These are phyloP conservation scores for Cheirogaleus major DNA, from an alignment of 2,797 vertebrate genomes.

Conservation along the genomic window DNA sequence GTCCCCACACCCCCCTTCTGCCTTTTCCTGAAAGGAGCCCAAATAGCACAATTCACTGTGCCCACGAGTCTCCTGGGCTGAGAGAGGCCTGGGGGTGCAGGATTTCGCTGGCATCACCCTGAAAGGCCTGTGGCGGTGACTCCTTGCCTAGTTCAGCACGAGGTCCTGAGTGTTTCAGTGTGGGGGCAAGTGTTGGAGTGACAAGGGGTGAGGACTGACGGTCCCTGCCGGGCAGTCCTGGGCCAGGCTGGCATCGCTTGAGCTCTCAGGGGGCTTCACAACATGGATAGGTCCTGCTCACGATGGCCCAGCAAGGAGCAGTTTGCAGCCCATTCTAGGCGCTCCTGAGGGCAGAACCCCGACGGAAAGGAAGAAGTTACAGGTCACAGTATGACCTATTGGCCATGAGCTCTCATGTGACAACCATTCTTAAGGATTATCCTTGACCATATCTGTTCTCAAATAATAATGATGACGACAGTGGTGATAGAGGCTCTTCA, in stretches of 20 bases:
- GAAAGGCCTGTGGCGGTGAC: not conserved
- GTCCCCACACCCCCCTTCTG: accelerated
- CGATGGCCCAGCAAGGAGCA: not conserved
- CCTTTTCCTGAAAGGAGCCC: not conserved
- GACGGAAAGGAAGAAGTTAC: too few species aligned
- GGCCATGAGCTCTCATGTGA: not conserved
- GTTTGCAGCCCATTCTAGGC: not conserved
- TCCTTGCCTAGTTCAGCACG: not conserved
- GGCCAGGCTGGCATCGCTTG: accelerated
- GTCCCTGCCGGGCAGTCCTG: not conserved
- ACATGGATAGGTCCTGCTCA: not conserved
- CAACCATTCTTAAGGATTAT: not conserved
- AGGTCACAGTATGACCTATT: not conserved
- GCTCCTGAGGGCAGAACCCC: not conserved
- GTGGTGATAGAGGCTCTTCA: not conserved
- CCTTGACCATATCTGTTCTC: not conserved
- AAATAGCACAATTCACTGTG: not conserved
- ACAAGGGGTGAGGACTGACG: accelerated
- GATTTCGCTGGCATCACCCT: not conserved
- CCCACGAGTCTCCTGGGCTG: accelerated
- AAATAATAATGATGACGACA: too few species aligned
- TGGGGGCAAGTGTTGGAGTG: not conserved
- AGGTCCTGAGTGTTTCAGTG: not conserved
- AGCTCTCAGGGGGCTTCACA: not conserved
- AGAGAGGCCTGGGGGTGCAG: not conserved